These are phyloP conservation scores for Parapristionchus giblindavisi DNA, from an alignment of 2,888 invertebrate genomes.

Conservation along the genomic window DNA sequence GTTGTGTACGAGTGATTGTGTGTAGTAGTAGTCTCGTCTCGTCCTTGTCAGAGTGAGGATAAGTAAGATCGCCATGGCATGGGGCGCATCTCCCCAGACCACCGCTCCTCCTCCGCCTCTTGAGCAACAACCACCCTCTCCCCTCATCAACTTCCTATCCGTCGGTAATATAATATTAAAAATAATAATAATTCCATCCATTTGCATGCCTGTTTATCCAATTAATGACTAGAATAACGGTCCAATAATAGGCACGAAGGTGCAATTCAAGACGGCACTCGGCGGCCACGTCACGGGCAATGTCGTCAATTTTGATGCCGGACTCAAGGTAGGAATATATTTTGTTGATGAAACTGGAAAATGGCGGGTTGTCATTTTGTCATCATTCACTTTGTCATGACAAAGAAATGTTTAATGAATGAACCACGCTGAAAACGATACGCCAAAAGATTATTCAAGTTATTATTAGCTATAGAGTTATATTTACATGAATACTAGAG, in stretches of 20 bases:
- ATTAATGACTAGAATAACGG: not conserved
- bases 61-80: conserved; percentile 34
- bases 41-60: conserved; percentile 15
- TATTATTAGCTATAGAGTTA: not conserved
- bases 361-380: too few relatives aligned
- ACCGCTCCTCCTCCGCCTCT: conserved; percentile 26
- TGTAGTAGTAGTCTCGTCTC: conserved; percentile 20
- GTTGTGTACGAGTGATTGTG: conserved; percentile 7
- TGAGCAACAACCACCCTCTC: conserved; percentile 15
- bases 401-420: too few relatives aligned
- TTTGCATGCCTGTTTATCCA: too few relatives aligned
- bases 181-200: too few relatives aligned
- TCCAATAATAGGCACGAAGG: conserved; percentile 40
- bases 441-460: not conserved
- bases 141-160: too few relatives aligned
- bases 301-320: conserved; percentile 46
- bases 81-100: conserved; percentile 29
- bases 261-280: conserved; percentile 44
- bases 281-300: conserved; percentile 41
- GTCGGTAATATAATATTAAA: too few relatives aligned
- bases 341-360: not conserved
- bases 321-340: conserved; percentile 42
- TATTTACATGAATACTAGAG: not conserved
- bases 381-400: too few relatives aligned
- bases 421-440: too few relatives aligned